Percentiles rank a stretch among this genome's conserved stretches.
Evolutionary conservation across 2,797 vertebrate genomes (phyloP).

Genomic region (Sorex maritimensis): DNA sequence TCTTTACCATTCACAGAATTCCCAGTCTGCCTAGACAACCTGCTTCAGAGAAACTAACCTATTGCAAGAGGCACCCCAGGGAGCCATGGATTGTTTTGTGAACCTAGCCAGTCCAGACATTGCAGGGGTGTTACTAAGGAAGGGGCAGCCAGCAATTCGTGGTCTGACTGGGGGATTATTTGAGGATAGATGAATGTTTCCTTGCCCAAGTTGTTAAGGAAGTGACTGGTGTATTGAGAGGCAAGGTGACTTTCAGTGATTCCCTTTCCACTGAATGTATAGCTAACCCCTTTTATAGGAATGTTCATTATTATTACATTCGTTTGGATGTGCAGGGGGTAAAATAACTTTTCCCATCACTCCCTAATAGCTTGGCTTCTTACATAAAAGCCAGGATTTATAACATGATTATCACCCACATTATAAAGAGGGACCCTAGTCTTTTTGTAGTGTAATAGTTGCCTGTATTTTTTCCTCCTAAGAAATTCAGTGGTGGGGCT

Average conservation of each 20-base stretch:
- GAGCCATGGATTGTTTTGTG: slow-evolving; percentile 69
- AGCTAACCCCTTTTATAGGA: slow-evolving; percentile 71
- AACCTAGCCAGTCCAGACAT: slow-evolving; percentile 40
- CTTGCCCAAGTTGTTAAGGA: slow-evolving; percentile 75
- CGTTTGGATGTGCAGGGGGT: slow-evolving; percentile 57
- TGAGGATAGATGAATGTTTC: slow-evolving; percentile 78
- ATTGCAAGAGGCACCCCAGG: slow-evolving; percentile 37
- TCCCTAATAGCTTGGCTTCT: slow-evolving; percentile 40
- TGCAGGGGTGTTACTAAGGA: slow-evolving; percentile 75
- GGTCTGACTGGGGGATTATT: slow-evolving; percentile 74
- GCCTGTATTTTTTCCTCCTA: slow-evolving; percentile 21
- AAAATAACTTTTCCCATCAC: slow-evolving; percentile 64
- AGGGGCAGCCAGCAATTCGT: slow-evolving; percentile 80
- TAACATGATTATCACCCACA: slow-evolving; percentile 23
- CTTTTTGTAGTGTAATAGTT: slow-evolving; percentile 42
- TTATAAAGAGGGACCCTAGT: slow-evolving; percentile 39
- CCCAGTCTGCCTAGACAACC: slow-evolving; percentile 29
- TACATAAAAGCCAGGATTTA: slow-evolving; percentile 55
- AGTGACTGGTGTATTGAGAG: slow-evolving; percentile 76
- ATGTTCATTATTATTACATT: slow-evolving; percentile 63
- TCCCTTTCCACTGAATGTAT: slow-evolving; percentile 72
- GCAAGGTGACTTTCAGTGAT: slow-evolving; percentile 80
- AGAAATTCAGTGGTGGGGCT: not conserved
- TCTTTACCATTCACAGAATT: slow-evolving; percentile 43
- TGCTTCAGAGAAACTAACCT: slow-evolving; percentile 49